Evolutionary conservation across 1,140 invertebrate species (phyloP).

Genomic region (Magallana gigas): DNA sequence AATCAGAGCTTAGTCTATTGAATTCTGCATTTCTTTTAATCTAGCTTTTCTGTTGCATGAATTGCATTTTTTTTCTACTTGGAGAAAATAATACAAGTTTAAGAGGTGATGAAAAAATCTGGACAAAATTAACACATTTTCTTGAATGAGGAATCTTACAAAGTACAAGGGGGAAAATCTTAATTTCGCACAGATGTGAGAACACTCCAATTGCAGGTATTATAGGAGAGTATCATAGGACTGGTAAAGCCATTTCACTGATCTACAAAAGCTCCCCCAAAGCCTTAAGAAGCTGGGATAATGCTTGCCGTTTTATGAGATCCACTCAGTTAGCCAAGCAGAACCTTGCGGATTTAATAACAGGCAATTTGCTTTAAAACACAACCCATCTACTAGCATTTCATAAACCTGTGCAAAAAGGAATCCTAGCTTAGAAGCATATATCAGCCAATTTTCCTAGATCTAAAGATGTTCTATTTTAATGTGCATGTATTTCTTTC

Average conservation of each 20-base stretch:
- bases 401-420: slow-evolving; percentile 27
- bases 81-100: neutral
- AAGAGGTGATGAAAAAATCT: slow-evolving; percentile 20
- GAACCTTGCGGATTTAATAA: slow-evolving; percentile 37
- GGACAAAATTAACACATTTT: slow-evolving; percentile 27
- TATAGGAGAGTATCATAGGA: slow-evolving; percentile 19
- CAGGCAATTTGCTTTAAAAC: slow-evolving; percentile 37
- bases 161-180: slow-evolving; percentile 8
- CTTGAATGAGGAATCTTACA: neutral
- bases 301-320: slow-evolving; percentile 21
- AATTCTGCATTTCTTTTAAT: no score
- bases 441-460: slow-evolving; percentile 26
- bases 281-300: slow-evolving; percentile 14
- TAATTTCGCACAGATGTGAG: slow-evolving; percentile 36
- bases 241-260: slow-evolving; percentile 30
- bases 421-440: slow-evolving; percentile 10
- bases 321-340: slow-evolving; percentile 39
- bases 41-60: no score
- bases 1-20: no score
- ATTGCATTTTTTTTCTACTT: no score
- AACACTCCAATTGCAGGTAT: slow-evolving; percentile 35
- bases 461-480: slow-evolving; percentile 32
- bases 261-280: slow-evolving; percentile 33
- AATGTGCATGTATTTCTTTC: slow-evolving; percentile 38
- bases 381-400: slow-evolving; percentile 32